phyloP scores from a whole-genome alignment of 2,113 vertebrate genomes.

The Ibidorhyncha struthersii region DNA sequence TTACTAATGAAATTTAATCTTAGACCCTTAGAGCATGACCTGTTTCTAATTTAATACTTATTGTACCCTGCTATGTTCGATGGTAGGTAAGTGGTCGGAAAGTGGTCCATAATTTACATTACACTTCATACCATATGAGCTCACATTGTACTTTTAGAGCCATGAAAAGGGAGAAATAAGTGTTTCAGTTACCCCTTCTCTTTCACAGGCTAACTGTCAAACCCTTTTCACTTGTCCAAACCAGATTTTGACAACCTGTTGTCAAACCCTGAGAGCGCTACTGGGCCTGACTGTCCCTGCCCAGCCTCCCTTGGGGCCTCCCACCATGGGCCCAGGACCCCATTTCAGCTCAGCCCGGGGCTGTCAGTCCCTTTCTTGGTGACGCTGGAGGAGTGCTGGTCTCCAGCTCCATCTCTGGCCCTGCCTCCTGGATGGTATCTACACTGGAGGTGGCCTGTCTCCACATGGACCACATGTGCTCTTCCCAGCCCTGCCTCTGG shows the following conservation, averaged over 20 bases:
- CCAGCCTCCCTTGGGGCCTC: not conserved
- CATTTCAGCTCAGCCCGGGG: not conserved
- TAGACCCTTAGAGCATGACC: not conserved
- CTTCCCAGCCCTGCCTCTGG: not conserved
- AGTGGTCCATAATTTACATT: not conserved
- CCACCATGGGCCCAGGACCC: rapidly evolving
- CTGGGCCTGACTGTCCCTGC: not conserved
- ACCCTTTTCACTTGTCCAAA: not conserved
- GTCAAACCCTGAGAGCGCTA: not conserved
- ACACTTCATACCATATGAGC: not conserved
- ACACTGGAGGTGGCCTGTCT: rapidly evolving
- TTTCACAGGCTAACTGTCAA: not conserved
- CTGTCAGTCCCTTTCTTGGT: not conserved
- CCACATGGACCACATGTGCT: not conserved
- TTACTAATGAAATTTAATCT: not conserved
- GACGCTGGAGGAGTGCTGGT: not conserved
- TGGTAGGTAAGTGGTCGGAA: not conserved
- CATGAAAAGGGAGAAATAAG: not conserved
- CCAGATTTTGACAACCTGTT: not conserved
- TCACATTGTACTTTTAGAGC: not conserved
- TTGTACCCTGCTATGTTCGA: not conserved
- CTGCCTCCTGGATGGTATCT: not conserved
- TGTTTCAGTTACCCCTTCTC: not conserved
- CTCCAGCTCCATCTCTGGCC: not conserved
- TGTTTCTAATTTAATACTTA: not conserved